Percentiles rank a stretch among this genome's conserved stretches.
phyloP scores from a whole-genome alignment of 2,113 vertebrate genomes.

The Astatoreochromis straeleni region DNA sequence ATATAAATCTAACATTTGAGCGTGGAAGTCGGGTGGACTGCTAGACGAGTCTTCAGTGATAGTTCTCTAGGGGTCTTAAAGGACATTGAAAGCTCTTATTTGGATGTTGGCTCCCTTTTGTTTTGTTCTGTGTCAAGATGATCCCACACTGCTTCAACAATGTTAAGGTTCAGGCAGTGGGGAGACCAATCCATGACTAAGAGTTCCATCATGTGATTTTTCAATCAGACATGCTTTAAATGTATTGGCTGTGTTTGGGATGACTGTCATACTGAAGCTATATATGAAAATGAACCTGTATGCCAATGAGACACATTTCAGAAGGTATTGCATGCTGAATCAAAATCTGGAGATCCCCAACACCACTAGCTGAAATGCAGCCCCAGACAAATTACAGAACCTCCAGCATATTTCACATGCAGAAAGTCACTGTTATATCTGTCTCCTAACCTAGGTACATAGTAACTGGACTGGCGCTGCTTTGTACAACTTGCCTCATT shows the following conservation, averaged over 20 bases:
- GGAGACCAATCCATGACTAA: not conserved
- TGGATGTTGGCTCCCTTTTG: not conserved
- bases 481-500: not conserved
- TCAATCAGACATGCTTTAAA: not conserved
- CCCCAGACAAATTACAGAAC: not conserved
- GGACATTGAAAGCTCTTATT: not conserved
- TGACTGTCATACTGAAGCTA: not conserved
- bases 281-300: not conserved
- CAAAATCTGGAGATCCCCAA: not conserved
- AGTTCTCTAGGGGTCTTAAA: not conserved
- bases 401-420: not conserved
- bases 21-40: not conserved
- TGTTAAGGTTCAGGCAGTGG: not conserved
- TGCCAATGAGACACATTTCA: not conserved
- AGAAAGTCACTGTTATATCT: not conserved
- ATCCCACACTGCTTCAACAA: not conserved
- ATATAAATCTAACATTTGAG: not conserved
- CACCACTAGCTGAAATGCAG: not conserved
- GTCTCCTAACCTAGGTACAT: not conserved
- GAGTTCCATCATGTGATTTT: not conserved
- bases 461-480: not conserved
- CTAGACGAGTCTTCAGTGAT: not conserved
- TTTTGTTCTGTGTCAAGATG: not conserved
- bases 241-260: not conserved
- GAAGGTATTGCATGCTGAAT: not conserved